Evolutionary conservation across 2,797 vertebrate genomes (phyloP), one percentile per base, ranked within the genome.

Genomic region (Spinibarbus caldwelli): DNA sequence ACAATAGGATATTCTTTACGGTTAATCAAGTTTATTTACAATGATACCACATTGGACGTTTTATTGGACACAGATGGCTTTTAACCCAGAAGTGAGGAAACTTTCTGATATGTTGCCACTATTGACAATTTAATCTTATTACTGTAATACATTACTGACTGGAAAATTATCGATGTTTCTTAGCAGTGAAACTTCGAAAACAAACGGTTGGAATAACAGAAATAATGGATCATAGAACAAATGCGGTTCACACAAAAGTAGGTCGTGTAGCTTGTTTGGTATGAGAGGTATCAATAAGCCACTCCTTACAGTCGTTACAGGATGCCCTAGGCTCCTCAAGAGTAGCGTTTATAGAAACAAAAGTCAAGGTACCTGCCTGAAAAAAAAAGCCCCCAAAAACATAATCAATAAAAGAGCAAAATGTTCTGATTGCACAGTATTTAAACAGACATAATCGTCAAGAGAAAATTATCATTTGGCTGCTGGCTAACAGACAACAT

Each of bases 401-500:
- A 38, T 14, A 66, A 26, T 64, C 62, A 41, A 21, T 76, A 10
- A 83, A 72, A 72, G 7, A 76, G 31, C 47, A 29, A 77, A 38
- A 26, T 71, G 8, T 70, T 78, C 21, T 36, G 38, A n/a, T 72
- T 71, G 49, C 77, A 78, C 64, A 78, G 49, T 84, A 70, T 68
- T 70, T 84, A 11, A 78, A 71, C 43, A 62, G 41, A 78, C 76
- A 59, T 34, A 47, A 78, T 78, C 23, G 7, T 67, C 5, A 41
- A 70, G 75, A 70, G 38, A 34, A 45, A 45, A 70, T 57, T 59
- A 78, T 11, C n/a, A 84, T 70, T 78, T 59, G 49, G 64, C 66
- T 59, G 49, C 66, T 70, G 75, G 36, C 14, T 62, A 49, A 70
- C 77, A 62, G 66, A 85, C 67, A 78, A 84, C 36, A 78, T 78